Evolutionary conservation across 1,140 invertebrate genomes (phyloP).

Genomic region (Phocides pigmalion): DNA sequence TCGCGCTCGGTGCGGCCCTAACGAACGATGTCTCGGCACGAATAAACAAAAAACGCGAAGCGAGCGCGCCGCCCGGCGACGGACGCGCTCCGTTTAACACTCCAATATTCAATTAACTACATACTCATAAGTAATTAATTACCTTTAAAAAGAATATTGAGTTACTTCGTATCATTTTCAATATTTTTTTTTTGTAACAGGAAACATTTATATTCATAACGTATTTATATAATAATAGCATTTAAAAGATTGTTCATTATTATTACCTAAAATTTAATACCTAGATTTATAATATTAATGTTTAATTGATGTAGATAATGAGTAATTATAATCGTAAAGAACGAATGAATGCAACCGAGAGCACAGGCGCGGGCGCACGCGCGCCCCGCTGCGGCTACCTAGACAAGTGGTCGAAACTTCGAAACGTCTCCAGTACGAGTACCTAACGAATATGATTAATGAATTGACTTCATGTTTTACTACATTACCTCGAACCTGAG

Average conservation of each 20-base stretch:
- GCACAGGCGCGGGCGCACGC: slow-evolving; percentile 62
- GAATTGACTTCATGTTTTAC: slow-evolving; percentile 82
- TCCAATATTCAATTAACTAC: slow-evolving; percentile 76
- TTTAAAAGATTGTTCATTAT: slow-evolving; percentile 85
- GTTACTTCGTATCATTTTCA: slow-evolving; percentile 84
- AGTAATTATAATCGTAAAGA: slow-evolving; percentile 82
- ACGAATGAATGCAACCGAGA: slow-evolving; percentile 78
- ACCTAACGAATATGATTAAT: slow-evolving; percentile 82
- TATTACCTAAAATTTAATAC: slow-evolving; percentile 84
- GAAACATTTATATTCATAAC: slow-evolving; percentile 85
- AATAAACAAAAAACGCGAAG: slow-evolving; percentile 78
- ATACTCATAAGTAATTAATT: slow-evolving; percentile 83
- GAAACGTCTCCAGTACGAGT: slow-evolving; percentile 57
- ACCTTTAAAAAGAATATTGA: slow-evolving; percentile 83
- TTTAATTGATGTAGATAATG: slow-evolving; percentile 83
- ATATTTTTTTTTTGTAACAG: slow-evolving; percentile 84
- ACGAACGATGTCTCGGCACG: slow-evolving; percentile 75
- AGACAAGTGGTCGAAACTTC: slow-evolving; percentile 63
- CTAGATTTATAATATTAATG: slow-evolving; percentile 83
- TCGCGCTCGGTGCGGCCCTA: slow-evolving; percentile 41
- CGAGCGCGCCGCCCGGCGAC: slow-evolving; percentile 69
- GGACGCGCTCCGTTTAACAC: slow-evolving; percentile 73
- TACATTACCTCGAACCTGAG: slow-evolving; percentile 80
- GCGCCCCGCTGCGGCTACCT: slow-evolving; percentile 55
- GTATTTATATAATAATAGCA: slow-evolving; percentile 85